Evolutionary conservation across 1,140 invertebrate species (phyloP).

Genomic region (Meloidogyne floridensis): DNA sequence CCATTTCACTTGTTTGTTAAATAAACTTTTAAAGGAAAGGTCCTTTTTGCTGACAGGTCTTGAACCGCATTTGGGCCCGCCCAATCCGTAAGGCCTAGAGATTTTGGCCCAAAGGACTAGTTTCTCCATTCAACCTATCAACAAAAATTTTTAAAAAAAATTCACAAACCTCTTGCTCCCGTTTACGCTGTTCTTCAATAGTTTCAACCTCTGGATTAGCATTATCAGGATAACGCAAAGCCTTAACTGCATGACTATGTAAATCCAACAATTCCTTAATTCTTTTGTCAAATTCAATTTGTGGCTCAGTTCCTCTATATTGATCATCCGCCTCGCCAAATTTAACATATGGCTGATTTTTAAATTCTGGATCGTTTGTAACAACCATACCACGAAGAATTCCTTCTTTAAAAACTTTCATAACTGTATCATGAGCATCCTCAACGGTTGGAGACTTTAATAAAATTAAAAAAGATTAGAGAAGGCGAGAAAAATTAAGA

Average conservation of each 20-base stretch:
- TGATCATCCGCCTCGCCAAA: conserved; percentile 73
- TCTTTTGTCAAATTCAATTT: conserved; percentile 93
- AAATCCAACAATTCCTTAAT: conserved; percentile 96
- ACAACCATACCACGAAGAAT: conserved; percentile 91
- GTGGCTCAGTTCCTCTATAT: conserved; percentile 93
- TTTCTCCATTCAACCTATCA: background rate
- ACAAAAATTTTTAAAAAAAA: background rate
- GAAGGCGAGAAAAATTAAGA: background rate
- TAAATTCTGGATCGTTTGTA: conserved; percentile 73
- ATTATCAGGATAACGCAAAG: conserved; percentile 98
- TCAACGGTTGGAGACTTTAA: conserved; percentile 81
- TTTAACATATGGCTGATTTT: conserved; percentile 88
- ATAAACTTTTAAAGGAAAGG: too few relatives aligned
- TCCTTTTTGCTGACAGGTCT: too few relatives aligned
- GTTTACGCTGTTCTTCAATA: conserved; percentile 54
- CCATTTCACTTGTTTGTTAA: too few relatives aligned
- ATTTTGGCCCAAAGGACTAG: too few relatives aligned
- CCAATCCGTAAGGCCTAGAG: too few relatives aligned
- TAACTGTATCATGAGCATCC: conserved; percentile 98
- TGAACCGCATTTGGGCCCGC: too few relatives aligned
- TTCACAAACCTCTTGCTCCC: conserved; percentile 42
- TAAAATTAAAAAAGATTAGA: conserved; percentile 12
- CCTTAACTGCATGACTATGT: conserved; percentile 95
- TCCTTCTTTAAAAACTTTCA: conserved; percentile 97
- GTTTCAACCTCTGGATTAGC: conserved; percentile 70